Percentiles rank a stretch among this genome's conserved stretches.
Evolutionary conservation across 2,888 invertebrate genomes (phyloP).

Genomic region (Drosophila pegasa): DNA sequence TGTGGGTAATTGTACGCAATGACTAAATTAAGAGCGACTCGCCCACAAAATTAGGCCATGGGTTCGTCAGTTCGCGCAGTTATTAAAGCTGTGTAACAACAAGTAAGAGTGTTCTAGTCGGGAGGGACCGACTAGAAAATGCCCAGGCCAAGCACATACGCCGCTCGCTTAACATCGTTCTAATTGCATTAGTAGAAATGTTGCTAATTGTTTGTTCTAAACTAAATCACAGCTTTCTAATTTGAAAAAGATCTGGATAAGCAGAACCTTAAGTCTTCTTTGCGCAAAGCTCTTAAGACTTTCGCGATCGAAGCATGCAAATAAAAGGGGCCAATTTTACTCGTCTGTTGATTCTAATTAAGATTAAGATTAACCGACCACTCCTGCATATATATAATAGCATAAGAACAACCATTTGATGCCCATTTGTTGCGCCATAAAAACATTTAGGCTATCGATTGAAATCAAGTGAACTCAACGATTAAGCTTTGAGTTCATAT

Average conservation of each 20-base stretch:
- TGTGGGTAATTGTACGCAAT: constrained; percentile 31
- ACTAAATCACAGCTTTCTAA: neutral
- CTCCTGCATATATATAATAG: too few species aligned
- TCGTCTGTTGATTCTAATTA: too few species aligned
- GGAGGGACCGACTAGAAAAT: neutral
- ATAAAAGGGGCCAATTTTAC: too few species aligned
- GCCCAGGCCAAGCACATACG: neutral
- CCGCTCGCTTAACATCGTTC: neutral
- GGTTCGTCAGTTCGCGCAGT: constrained; percentile 3
- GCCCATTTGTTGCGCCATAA: neutral
- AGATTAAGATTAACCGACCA: too few species aligned
- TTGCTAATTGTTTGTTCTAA: neutral
- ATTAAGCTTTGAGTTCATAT: neutral
- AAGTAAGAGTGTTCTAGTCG: neutral
- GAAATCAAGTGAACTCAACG: neutral
- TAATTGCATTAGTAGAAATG: neutral
- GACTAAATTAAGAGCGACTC: constrained; percentile 49
- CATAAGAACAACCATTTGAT: too few species aligned
- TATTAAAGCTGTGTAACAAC: neutral
- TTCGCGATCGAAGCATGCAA: too few species aligned
- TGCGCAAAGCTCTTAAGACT: too few species aligned
- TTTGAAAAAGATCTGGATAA: neutral
- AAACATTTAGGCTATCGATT: neutral
- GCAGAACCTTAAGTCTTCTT: neutral
- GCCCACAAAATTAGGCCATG: constrained; percentile 30